These are phyloP conservation scores for Trinectes maculatus DNA, from an alignment of 2,113 vertebrate genomes.

Conservation along the genomic window DNA sequence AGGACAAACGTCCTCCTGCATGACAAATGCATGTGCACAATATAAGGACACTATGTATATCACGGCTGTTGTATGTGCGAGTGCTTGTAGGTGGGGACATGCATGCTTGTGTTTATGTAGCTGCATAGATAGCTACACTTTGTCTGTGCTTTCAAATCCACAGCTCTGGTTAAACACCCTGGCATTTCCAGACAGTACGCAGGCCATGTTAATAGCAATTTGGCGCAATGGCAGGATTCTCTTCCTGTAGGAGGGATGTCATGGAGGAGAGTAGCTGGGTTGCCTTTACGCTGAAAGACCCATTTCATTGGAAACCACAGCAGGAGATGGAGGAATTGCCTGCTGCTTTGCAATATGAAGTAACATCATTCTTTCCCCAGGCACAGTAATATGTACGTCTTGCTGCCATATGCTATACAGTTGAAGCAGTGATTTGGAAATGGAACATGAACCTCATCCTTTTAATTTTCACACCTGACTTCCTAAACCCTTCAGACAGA, in stretches of 20 bases:
- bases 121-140: conserved; percentile 1
- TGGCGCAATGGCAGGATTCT: conserved; percentile 31
- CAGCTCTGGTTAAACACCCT: conserved; percentile 38
- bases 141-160: conserved; percentile 10
- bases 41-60: background rate
- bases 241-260: conserved; percentile 52
- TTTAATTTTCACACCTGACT: too few relatives aligned
- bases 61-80: background rate
- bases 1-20: conserved; percentile 56
- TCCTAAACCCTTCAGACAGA: background rate
- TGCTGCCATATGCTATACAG: conserved; percentile 41
- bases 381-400: conserved; percentile 38
- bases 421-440: conserved; percentile 7
- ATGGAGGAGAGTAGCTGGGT: conserved; percentile 39
- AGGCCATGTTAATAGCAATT: conserved; percentile 67
- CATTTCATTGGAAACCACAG: conserved; percentile 26
- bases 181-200: conserved; percentile 55
- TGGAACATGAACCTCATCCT: too few relatives aligned
- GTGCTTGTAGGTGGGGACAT: background rate
- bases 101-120: background rate
- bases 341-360: conserved; percentile 50
- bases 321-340: conserved; percentile 21
- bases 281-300: conserved; percentile 39
- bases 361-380: conserved; percentile 35
- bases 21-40: conserved; percentile 28